Conservation (phyloP, 2,113 vertebrate species). For the Ranitomeya variabilis region DNA sequence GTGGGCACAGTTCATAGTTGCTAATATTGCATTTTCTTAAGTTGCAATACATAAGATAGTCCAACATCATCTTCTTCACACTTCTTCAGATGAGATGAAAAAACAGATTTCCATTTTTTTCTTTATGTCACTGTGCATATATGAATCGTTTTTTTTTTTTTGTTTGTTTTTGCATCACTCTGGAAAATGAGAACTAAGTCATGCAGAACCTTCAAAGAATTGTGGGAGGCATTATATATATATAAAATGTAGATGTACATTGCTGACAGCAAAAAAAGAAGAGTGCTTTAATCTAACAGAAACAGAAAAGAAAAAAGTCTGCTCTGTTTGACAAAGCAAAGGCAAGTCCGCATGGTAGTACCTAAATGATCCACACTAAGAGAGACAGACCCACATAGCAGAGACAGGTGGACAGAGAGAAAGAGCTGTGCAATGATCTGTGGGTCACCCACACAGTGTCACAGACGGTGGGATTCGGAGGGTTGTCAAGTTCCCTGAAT, state of each 20-base stretch:
- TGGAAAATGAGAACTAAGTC: slow-evolving; percentile 38
- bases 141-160: not conserved
- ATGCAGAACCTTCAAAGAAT: slow-evolving; percentile 41
- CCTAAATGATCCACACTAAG: slow-evolving; percentile 45
- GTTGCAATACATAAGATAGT: slow-evolving; percentile 24
- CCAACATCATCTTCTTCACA: not conserved
- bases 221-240: slow-evolving; percentile 30
- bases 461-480: slow-evolving; percentile 45
- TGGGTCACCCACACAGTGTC: slow-evolving; percentile 46
- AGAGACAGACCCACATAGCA: slow-evolving; percentile 49
- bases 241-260: slow-evolving; percentile 38
- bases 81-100: slow-evolving; percentile 24
- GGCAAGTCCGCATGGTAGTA: slow-evolving; percentile 36
- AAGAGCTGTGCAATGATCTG: slow-evolving; percentile 46
- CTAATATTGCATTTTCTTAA: slow-evolving; percentile 33
- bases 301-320: slow-evolving; percentile 28
- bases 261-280: slow-evolving; percentile 41
- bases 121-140: slow-evolving; percentile 37
- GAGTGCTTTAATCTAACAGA: slow-evolving; percentile 36
- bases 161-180: slow-evolving; percentile 44
- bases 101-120: not conserved
- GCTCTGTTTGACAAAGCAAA: slow-evolving; percentile 42
- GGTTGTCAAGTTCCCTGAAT: slow-evolving; percentile 52
- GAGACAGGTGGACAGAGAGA: slow-evolving; percentile 47
- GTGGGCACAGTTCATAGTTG: not conserved